Percentiles rank a stretch among this genome's conserved stretches.
These are phyloP conservation scores for Polylopha cassiicola DNA, from an alignment of 2,888 invertebrate genomes.

Conservation along the genomic window DNA sequence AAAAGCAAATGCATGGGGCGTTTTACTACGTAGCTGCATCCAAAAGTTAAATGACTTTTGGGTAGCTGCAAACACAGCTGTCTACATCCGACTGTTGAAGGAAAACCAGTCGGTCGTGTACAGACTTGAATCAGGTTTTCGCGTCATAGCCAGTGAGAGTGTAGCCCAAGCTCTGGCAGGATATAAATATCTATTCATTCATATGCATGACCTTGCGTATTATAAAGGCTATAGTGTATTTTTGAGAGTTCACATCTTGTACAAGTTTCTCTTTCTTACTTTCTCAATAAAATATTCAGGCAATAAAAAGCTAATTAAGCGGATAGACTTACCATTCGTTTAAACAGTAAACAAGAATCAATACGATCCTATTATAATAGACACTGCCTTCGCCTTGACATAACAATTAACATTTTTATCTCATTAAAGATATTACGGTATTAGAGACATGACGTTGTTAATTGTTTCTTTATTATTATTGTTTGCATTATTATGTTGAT, in stretches of 20 bases:
- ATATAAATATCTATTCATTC: constrained; percentile 36
- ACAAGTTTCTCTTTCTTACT: constrained; percentile 14
- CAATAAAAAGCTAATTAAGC: neutral
- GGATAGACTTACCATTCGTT: too few species aligned
- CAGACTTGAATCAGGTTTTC: constrained; percentile 13
- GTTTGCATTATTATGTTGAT: too few species aligned
- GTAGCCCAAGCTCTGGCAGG: constrained; percentile 25
- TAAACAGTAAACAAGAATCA: too few species aligned
- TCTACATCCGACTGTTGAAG: constrained; percentile 8
- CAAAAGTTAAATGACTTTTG: too few species aligned
- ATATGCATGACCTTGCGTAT: constrained; percentile 52
- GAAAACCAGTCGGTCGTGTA: constrained; percentile 16
- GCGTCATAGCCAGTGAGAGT: constrained; percentile 19
- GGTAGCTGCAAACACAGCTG: too few species aligned
- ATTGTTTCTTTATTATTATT: too few species aligned
- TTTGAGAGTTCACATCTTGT: constrained; percentile 5
- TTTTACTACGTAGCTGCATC: too few species aligned
- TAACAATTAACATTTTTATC: constrained; percentile 16
- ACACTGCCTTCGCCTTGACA: constrained; percentile 18
- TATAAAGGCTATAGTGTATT: constrained; percentile 4
- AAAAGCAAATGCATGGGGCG: too few species aligned
- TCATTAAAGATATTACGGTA: too few species aligned
- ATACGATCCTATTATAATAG: constrained; percentile 1
- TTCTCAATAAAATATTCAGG: constrained; percentile 4
- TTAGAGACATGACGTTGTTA: too few species aligned